phyloP scores from a whole-genome alignment of 2,888 invertebrate genomes.

The Seira musarum region DNA sequence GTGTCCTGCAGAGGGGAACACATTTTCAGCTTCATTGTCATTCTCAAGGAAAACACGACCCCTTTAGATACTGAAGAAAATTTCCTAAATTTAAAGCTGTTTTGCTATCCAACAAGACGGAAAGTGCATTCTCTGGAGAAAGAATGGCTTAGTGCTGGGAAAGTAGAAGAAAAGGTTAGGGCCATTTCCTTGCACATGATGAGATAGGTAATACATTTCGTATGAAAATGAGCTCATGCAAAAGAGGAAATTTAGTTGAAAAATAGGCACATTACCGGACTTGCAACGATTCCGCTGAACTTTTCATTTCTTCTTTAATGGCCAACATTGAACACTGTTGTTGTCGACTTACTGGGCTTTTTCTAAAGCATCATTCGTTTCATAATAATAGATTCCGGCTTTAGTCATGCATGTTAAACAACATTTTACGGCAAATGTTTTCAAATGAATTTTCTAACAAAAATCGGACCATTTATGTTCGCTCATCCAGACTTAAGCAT shows the following conservation, averaged over 20 bases:
- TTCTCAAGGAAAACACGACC: not conserved
- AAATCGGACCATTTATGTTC: slow-evolving; percentile 37
- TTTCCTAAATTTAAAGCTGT: not conserved
- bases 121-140: not conserved
- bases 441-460: slow-evolving; percentile 30
- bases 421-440: slow-evolving; percentile 39
- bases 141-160: not conserved
- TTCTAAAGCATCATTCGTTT: too few species aligned
- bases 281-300: slow-evolving; percentile 32
- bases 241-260: slow-evolving; percentile 25
- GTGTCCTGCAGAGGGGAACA: not conserved
- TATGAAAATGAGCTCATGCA: slow-evolving; percentile 7
- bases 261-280: slow-evolving; percentile 29
- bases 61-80: not conserved
- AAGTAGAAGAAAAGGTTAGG: not conserved
- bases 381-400: slow-evolving; percentile 21
- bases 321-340: not conserved
- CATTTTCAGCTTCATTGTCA: not conserved
- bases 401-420: slow-evolving; percentile 38
- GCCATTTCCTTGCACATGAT: not conserved
- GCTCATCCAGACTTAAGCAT: slow-evolving; percentile 38
- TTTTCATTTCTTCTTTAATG: slow-evolving; percentile 27
- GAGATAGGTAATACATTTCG: not conserved
- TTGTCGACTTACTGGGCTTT: slow-evolving; percentile 10
- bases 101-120: not conserved